These are phyloP conservation scores for Drosophila kikkawai DNA, from an alignment of 1,140 invertebrate genomes.

Conservation along the genomic window DNA sequence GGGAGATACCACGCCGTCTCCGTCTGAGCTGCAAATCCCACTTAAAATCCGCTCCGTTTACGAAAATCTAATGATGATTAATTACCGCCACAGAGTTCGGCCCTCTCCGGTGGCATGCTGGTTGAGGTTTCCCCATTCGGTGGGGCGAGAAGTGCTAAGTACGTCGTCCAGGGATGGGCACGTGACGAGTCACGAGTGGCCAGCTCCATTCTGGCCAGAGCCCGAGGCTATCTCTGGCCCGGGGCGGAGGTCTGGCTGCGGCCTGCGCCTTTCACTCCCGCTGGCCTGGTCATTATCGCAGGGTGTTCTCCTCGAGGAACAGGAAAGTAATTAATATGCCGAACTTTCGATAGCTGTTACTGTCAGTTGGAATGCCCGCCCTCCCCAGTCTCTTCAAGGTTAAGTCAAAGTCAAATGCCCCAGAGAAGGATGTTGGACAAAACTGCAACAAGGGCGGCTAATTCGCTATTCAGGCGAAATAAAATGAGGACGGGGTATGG, in stretches of 20 bases:
- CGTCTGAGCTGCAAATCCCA: slow-evolving; percentile 78
- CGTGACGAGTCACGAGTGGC: slow-evolving; percentile 26
- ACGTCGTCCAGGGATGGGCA: slow-evolving; percentile 36
- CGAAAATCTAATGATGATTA: slow-evolving; percentile 84
- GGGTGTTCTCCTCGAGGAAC: slow-evolving; percentile 34
- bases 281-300: slow-evolving; percentile 49
- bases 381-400: slow-evolving; percentile 41
- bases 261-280: slow-evolving; percentile 44
- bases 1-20: slow-evolving; percentile 27
- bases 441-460: slow-evolving; percentile 1
- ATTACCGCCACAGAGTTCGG: slow-evolving; percentile 61
- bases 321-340: slow-evolving; percentile 50
- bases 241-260: not conserved
- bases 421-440: not conserved
- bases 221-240: slow-evolving; percentile 19
- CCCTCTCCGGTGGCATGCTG: slow-evolving; percentile 47
- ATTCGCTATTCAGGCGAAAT: not conserved
- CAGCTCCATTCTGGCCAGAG: slow-evolving; percentile 7
- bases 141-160: slow-evolving; percentile 69
- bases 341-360: slow-evolving; percentile 49
- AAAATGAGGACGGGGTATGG: not conserved
- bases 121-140: slow-evolving; percentile 54
- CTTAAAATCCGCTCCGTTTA: slow-evolving; percentile 83
- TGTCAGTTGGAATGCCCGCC: slow-evolving; percentile 8
- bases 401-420: slow-evolving; percentile 60